Evolutionary conservation across 2,888 invertebrate species (phyloP), one percentile per base, ranked within the genome.

Genomic region (Drosophila diplacantha): DNA sequence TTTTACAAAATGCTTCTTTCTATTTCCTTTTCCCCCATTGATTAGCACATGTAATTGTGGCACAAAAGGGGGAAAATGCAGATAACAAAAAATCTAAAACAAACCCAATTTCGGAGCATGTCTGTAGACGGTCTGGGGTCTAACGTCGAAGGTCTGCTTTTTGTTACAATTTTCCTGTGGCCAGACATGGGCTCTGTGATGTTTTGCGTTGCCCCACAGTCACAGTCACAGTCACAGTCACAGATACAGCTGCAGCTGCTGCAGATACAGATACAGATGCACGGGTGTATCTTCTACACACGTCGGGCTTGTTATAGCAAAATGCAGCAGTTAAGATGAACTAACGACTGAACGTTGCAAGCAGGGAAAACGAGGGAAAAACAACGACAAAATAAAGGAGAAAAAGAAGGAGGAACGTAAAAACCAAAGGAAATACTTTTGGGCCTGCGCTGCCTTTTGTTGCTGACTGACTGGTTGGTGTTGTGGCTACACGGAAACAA

Each of bases 311-410:
- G 77, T 77, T 77, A 82, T 83, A 65, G 77, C 68, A 76, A 82
- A 82, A 69, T 78, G 81, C 78, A 66, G 83, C 79, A 83, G 79
- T 83, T 83, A 81, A 80, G 83, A 81, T 74, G 75, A 80, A 81
- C 81, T 75, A 80, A 79, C 76, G 79, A 83, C 75, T 65, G 72
- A 83, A 54, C 75, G 83, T 75, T 81, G 75, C 75, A 77, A 70
- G 64, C 70, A 70, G 58, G 69, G 74, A 61, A 55, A 79, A 72
- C 75, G 56, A 72, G 58, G 61, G 72, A 71, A 69, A 73, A 58
- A 34, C 73, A 68, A 35, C 60, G 70, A 71, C 39, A 54, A 74
- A 64, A 70, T 24, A 43, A 37, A 51, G 34, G 20, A 20, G 31
- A 31, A 31, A 46, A 46, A 5, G 12, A 18, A 20, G 31, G 34